Evolutionary conservation across 1,140 invertebrate genomes (phyloP).

Genomic region (Metopolophium dirhodum): DNA sequence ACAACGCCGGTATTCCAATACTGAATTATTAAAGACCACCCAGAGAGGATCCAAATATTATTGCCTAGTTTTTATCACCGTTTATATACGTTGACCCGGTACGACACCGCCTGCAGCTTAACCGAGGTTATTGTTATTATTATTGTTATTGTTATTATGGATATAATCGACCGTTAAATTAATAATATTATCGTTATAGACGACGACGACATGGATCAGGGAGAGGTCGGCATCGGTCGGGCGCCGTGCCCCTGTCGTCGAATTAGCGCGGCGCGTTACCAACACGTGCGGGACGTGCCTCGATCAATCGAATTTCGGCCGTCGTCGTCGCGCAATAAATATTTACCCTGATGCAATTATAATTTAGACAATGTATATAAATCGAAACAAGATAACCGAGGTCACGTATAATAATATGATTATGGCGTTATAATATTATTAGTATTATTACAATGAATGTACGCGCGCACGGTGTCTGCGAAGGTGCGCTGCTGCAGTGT

Average conservation of each 20-base stretch:
- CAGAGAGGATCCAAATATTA: neutral
- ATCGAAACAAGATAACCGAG: conserved; percentile 20
- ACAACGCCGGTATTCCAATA: no score
- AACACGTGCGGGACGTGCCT: neutral
- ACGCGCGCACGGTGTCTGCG: no score
- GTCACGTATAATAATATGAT: neutral
- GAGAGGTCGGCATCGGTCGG: neutral
- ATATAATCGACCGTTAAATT: neutral
- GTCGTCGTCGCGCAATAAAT: neutral
- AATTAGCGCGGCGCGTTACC: neutral
- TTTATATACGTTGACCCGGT: neutral
- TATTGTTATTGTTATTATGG: neutral
- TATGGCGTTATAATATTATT: neutral
- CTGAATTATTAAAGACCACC: no score
- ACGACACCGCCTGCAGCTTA: neutral
- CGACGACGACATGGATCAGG: neutral
- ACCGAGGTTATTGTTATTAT: neutral
- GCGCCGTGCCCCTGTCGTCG: neutral
- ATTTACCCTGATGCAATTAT: neutral
- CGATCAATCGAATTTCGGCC: neutral
- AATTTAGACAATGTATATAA: conserved; percentile 23
- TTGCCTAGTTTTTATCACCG: neutral
- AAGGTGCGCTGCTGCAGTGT: neutral
- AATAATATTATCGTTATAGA: neutral
- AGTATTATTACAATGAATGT: neutral